Evolutionary conservation across 2,797 vertebrate species (phyloP).

Genomic region (Fratercula arctica): DNA sequence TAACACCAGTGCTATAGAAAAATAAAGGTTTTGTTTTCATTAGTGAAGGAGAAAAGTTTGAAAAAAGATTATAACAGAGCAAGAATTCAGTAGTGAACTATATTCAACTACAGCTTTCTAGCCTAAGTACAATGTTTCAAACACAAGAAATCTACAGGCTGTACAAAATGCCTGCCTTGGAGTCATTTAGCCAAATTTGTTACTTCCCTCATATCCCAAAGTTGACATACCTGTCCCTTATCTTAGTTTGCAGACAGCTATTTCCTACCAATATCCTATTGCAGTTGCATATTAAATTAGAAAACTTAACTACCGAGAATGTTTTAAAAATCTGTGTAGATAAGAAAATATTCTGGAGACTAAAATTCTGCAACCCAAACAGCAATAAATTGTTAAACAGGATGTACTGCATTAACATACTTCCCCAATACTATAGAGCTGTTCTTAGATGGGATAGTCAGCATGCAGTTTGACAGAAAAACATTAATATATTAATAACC

Average conservation of each 20-base stretch:
- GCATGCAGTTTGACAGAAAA: not conserved
- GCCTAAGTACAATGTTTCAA: not conserved
- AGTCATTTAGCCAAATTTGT: not conserved
- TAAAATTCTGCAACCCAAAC: not conserved
- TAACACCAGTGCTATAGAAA: constrained; percentile 65
- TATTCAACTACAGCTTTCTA: not conserved
- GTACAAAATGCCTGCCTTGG: constrained; percentile 3
- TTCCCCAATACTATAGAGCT: not conserved
- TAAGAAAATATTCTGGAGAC: not conserved
- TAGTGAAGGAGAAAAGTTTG: not conserved
- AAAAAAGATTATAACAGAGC: not conserved
- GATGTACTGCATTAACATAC: not conserved
- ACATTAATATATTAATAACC: not conserved
- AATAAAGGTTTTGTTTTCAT: constrained; percentile 44
- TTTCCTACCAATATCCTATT: constrained; percentile 24
- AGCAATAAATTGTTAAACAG: not conserved
- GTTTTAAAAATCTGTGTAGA: not conserved
- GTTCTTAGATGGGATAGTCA: not conserved
- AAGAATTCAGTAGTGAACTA: constrained; percentile 28
- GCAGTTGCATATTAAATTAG: constrained; percentile 19
- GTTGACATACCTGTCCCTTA: constrained; percentile 19
- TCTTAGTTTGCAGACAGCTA: constrained; percentile 26
- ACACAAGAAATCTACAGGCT: not conserved
- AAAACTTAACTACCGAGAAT: not conserved
- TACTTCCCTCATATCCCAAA: constrained; percentile 14